Evolutionary conservation across 2,113 vertebrate species (phyloP), one percentile per base, ranked within the genome.

Genomic region (Strix aluco): DNA sequence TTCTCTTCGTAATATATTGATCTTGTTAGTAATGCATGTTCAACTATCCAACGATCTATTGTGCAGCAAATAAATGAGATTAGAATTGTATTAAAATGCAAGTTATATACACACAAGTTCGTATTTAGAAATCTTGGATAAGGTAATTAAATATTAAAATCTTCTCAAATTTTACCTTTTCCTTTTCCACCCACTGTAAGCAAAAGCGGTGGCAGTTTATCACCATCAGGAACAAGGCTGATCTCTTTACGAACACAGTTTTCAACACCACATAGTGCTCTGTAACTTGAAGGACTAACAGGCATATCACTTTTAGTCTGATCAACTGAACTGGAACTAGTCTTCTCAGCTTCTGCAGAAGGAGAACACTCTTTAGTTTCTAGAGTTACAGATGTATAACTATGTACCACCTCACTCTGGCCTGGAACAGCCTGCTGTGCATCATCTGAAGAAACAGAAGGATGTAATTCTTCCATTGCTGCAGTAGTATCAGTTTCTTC

Each of bases 171-270:
- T 88, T 89, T 92, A 99, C 99, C 99, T 98, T 98, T 98, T 85
- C 91, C 98, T 8, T 98, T 98, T 92, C 98, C 98, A 85, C 97
- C 98, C 15, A 97, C 98, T 73, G 97, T 88, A 80, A 99, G 97
- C 74, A 99, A 94, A 70, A 98, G 97, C 1, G 99, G 99, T 5
- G 99, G 99, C 36, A 99, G 98, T 40, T 97, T 96, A 4, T 98
- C 97, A 32, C 96, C 98, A 18, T 98, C 98, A 22, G 99, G 98
- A 88, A 99, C 83, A 87, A 99, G 99, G 95, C 98, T 99, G 71
- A 98, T 83, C 3, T 95, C 91, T 44, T 94, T 98, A 69, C 49
- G 88, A 63, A 99, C 98, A 13, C 86, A 97, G 38, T 97, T 98
- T 11, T 98, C 97, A 42, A 99, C 63, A 36, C 97, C 98, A 96